Evolutionary conservation across 2,888 invertebrate genomes (phyloP).

Genomic region (Drosophila infuscata): DNA sequence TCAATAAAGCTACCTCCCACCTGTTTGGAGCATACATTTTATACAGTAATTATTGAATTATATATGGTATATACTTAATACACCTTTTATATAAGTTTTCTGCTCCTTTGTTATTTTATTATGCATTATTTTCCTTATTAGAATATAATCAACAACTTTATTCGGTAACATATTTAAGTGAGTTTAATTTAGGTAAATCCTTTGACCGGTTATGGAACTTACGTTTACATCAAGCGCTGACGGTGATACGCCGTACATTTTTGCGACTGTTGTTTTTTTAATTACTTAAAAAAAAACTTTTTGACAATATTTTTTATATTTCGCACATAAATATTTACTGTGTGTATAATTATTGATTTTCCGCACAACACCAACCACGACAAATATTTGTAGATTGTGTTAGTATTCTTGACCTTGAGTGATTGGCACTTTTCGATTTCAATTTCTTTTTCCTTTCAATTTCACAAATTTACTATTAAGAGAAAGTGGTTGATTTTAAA

Average conservation of each 20-base stretch:
- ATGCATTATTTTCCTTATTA: background rate
- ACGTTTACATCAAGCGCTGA: constrained; percentile 63
- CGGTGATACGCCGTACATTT: constrained; percentile 66
- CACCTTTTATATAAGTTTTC: background rate
- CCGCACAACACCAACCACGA: constrained; percentile 25
- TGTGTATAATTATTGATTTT: constrained; percentile 48
- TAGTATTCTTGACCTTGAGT: constrained; percentile 35
- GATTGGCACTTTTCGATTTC: constrained; percentile 46
- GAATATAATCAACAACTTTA: background rate
- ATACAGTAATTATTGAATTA: background rate
- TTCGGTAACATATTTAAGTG: background rate
- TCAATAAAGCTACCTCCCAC: constrained; percentile 1
- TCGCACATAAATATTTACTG: constrained; percentile 42
- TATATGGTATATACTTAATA: background rate
- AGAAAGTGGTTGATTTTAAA: constrained; percentile 22
- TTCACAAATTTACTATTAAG: constrained; percentile 18
- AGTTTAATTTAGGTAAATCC: background rate
- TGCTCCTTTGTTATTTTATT: background rate
- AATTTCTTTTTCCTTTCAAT: constrained; percentile 32
- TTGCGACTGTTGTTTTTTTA: constrained; percentile 24
- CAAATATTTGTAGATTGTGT: constrained; percentile 20
- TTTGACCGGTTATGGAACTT: constrained; percentile 50
- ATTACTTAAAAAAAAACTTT: constrained; percentile 22
- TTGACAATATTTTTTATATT: constrained; percentile 16
- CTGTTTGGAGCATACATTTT: background rate